A percentile compares a stretch with the other conserved stretches of the same genome.
phyloP scores from a whole-genome alignment of 1,140 invertebrate genomes.

The Campoletis sonorensis region DNA sequence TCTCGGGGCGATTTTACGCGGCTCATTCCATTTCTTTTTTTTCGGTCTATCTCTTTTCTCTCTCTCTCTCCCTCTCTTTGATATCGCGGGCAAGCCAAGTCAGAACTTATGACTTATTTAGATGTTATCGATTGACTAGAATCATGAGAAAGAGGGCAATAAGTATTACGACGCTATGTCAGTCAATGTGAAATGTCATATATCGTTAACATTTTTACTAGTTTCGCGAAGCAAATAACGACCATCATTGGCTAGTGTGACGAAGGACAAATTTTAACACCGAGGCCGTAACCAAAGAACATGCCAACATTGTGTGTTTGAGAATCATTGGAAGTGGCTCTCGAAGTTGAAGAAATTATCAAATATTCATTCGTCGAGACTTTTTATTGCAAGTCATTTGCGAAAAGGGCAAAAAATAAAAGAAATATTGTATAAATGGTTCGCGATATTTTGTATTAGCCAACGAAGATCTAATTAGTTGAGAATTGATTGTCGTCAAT shows the following conservation, averaged over 20 bases:
- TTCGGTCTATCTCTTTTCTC: neutral
- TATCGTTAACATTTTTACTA: neutral
- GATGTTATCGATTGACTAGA: slow-evolving; percentile 27
- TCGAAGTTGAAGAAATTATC: neutral
- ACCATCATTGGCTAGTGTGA: neutral
- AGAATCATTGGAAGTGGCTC: neutral
- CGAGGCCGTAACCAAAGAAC: neutral
- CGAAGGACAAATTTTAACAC: slow-evolving; percentile 24
- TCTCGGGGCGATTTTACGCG: neutral
- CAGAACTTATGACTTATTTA: slow-evolving; percentile 30
- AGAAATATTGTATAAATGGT: too few relatives aligned
- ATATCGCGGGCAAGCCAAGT: slow-evolving; percentile 20
- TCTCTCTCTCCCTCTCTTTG: neutral
- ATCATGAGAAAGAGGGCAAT: slow-evolving; percentile 41
- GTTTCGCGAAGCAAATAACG: neutral
- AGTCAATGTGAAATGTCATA: slow-evolving; percentile 22
- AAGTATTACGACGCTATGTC: slow-evolving; percentile 32
- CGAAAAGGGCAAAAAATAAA: neutral
- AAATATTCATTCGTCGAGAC: neutral
- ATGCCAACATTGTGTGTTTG: neutral
- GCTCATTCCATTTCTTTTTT: neutral
- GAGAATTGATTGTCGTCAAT: too few relatives aligned
- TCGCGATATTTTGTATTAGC: too few relatives aligned
- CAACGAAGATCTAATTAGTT: too few relatives aligned
- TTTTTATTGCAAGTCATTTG: neutral